phyloP scores from a whole-genome alignment of 2,888 invertebrate genomes.

The Clostera curtula region DNA sequence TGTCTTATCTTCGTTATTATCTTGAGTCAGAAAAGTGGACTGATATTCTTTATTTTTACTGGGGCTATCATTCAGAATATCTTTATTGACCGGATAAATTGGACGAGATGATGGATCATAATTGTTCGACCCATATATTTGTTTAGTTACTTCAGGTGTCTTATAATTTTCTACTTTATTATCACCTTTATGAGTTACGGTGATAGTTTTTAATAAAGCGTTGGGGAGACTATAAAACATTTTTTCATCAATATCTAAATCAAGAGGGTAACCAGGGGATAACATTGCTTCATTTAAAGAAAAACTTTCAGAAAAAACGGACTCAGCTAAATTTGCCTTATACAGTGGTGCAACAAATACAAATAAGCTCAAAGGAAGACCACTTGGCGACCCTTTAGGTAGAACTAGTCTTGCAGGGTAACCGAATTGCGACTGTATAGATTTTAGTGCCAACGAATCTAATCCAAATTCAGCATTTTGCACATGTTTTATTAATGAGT shows the following conservation, averaged over 20 bases:
- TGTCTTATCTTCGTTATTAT: slow-evolving; percentile 5
- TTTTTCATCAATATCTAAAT: slow-evolving; percentile 74
- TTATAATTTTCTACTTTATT: slow-evolving; percentile 28
- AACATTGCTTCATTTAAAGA: slow-evolving; percentile 53
- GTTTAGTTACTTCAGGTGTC: slow-evolving; percentile 24
- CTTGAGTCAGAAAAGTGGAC: too few relatives aligned
- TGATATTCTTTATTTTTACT: slow-evolving; percentile 17
- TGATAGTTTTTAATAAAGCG: slow-evolving; percentile 46
- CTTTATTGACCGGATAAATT: slow-evolving; percentile 14
- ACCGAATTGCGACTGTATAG: slow-evolving; percentile 70
- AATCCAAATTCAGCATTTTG: slow-evolving; percentile 72
- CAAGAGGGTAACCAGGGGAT: slow-evolving; percentile 83
- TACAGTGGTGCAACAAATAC: slow-evolving; percentile 75
- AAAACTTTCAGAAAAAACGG: slow-evolving; percentile 47
- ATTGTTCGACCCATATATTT: slow-evolving; percentile 23
- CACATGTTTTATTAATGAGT: slow-evolving; percentile 75
- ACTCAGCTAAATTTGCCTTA: slow-evolving; percentile 33
- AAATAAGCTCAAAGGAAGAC: slow-evolving; percentile 78
- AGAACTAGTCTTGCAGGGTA: slow-evolving; percentile 81
- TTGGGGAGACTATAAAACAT: slow-evolving; percentile 52
- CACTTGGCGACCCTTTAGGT: slow-evolving; percentile 80
- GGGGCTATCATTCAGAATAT: slow-evolving; percentile 21
- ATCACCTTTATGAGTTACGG: slow-evolving; percentile 44
- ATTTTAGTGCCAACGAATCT: slow-evolving; percentile 64
- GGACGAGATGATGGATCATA: slow-evolving; percentile 24